Evolutionary conservation across 1,140 invertebrate species (phyloP).

Genomic region (Ceratitis capitata): DNA sequence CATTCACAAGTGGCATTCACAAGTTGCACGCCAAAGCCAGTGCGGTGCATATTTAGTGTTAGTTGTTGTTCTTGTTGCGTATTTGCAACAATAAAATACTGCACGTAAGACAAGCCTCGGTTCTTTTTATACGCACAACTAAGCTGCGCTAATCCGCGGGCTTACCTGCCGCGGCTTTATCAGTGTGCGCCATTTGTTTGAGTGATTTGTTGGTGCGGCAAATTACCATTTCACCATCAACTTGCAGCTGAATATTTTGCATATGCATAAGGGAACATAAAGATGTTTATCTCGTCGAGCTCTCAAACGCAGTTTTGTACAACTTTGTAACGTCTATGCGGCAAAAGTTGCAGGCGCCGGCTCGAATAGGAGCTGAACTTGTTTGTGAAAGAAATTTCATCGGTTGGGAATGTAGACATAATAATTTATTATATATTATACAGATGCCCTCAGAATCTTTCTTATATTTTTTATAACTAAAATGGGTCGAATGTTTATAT

Average conservation of each 20-base stretch:
- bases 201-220: slow-evolving; percentile 32
- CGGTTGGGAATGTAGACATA: too few species aligned
- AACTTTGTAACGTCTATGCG: not conserved
- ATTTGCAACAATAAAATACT: not conserved
- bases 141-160: not conserved
- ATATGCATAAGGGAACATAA: not conserved
- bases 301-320: not conserved
- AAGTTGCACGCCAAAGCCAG: not conserved
- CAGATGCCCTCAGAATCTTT: too few species aligned
- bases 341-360: not conserved
- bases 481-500: too few species aligned
- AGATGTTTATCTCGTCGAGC: not conserved
- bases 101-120: not conserved
- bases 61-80: not conserved
- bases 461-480: too few species aligned
- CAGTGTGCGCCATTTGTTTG: not conserved
- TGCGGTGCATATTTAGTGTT: not conserved
- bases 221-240: not conserved
- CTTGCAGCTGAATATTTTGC: not conserved
- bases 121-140: not conserved
- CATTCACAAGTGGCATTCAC: slow-evolving; percentile 23
- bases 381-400: too few species aligned
- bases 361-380: not conserved
- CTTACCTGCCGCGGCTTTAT: not conserved
- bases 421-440: too few species aligned